Evolutionary conservation across 1,140 invertebrate genomes (phyloP).

Genomic region (Hesperophylax magnus): DNA sequence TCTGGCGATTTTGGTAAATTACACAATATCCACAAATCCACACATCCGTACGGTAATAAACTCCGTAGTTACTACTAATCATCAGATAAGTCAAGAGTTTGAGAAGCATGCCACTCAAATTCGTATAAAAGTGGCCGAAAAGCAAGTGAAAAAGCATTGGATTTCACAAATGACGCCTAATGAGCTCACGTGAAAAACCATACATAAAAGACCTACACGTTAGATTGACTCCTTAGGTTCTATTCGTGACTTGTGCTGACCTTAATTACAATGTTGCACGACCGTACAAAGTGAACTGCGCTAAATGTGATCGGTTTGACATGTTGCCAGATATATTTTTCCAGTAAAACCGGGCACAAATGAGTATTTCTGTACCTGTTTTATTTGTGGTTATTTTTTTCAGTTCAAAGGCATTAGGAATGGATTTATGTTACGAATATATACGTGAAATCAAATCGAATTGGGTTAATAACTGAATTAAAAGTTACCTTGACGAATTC

Average conservation of each 20-base stretch:
- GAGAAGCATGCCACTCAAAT: no score
- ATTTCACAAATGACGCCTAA: slow-evolving; percentile 23
- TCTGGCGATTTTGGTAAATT: no score
- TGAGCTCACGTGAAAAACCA: slow-evolving; percentile 4
- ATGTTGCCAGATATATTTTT: neutral
- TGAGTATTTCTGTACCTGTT: neutral
- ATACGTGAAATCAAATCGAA: no score
- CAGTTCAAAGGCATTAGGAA: no score
- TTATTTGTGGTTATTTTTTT: no score
- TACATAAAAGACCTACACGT: slow-evolving; percentile 7
- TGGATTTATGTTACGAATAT: no score
- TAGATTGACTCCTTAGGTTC: slow-evolving; percentile 32
- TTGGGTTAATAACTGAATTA: no score
- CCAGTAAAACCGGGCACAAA: neutral
- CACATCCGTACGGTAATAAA: no score
- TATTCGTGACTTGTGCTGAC: slow-evolving; percentile 34
- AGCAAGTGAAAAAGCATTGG: neutral
- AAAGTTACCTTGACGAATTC: no score
- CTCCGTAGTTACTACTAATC: no score
- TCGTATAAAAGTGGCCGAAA: neutral
- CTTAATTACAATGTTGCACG: slow-evolving; percentile 31
- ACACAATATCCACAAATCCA: no score
- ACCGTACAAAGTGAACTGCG: slow-evolving; percentile 21
- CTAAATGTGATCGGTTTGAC: slow-evolving; percentile 1
- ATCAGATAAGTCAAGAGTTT: no score